A percentile compares a stretch with the other conserved stretches of the same genome.
Evolutionary conservation across 1,140 invertebrate genomes (phyloP).

Genomic region (Macrobrachium nipponense): DNA sequence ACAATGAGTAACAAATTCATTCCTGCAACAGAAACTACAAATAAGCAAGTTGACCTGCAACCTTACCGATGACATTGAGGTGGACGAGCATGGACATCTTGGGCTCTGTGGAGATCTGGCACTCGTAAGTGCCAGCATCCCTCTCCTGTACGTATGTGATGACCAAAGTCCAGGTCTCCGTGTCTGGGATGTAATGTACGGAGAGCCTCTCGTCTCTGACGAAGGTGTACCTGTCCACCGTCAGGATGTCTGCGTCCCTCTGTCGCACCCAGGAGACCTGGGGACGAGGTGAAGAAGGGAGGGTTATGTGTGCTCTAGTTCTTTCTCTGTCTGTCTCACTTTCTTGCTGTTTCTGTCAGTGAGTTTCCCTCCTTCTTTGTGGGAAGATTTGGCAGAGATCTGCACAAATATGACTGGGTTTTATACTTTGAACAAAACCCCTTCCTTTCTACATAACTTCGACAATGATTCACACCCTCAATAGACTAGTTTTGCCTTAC

Average conservation of each 20-base stretch:
- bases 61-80: conserved; percentile 85
- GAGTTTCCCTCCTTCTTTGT: neutral
- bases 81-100: conserved; percentile 87
- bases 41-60: too few relatives aligned
- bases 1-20: neutral
- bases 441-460: too few relatives aligned
- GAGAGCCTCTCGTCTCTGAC: conserved; percentile 80
- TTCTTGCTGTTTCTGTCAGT: neutral
- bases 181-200: conserved; percentile 67
- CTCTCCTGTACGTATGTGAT: conserved; percentile 75
- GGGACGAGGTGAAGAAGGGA: conserved; percentile 1
- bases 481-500: too few relatives aligned
- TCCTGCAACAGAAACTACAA: too few relatives aligned
- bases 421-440: too few relatives aligned
- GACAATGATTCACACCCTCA: too few relatives aligned
- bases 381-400: neutral
- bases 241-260: conserved; percentile 80
- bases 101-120: conserved; percentile 85
- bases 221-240: conserved; percentile 67
- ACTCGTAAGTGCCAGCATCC: conserved; percentile 83
- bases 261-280: conserved; percentile 84
- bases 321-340: neutral
- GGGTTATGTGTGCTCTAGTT: too few relatives aligned
- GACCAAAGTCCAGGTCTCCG: conserved; percentile 77
- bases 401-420: too few relatives aligned